Conservation (phyloP, 2,888 invertebrate species). For the Cancer borealis region DNA sequence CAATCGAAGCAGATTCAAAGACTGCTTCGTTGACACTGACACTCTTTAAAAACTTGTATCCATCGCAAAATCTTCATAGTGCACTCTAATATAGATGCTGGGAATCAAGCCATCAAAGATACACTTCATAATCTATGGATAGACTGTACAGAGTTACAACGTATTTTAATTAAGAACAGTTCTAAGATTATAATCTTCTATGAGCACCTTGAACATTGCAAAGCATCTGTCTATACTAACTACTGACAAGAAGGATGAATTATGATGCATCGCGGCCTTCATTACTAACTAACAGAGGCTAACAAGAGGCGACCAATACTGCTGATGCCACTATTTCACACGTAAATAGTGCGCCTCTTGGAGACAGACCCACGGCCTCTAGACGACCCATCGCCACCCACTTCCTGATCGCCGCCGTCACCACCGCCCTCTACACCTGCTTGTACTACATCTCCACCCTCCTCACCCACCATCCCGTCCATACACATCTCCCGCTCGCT, state of each 20-base stretch:
- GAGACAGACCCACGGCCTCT: neutral
- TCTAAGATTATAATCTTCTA: neutral
- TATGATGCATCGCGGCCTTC: neutral
- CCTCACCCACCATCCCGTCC: neutral
- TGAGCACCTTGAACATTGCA: neutral
- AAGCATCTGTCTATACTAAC: neutral
- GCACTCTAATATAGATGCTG: too few species aligned
- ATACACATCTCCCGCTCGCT: slow-evolving; percentile 16
- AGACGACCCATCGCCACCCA: neutral
- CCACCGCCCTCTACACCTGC: neutral
- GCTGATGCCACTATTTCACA: neutral
- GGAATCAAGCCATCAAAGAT: too few species aligned
- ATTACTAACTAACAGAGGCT: neutral
- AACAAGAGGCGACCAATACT: neutral
- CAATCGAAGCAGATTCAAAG: too few species aligned
- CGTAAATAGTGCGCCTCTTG: slow-evolving; percentile 2
- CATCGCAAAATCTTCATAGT: too few species aligned
- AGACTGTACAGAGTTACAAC: too few species aligned
- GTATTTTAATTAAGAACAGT: too few species aligned
- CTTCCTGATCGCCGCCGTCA: neutral
- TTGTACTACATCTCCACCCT: neutral
- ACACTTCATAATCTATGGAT: too few species aligned
- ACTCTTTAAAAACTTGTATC: too few species aligned
- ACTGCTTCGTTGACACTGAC: too few species aligned
- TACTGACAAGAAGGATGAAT: too few species aligned